Evolutionary conservation across 2,797 vertebrate species (phyloP).

Genomic region (Hipposideros larvatus): DNA sequence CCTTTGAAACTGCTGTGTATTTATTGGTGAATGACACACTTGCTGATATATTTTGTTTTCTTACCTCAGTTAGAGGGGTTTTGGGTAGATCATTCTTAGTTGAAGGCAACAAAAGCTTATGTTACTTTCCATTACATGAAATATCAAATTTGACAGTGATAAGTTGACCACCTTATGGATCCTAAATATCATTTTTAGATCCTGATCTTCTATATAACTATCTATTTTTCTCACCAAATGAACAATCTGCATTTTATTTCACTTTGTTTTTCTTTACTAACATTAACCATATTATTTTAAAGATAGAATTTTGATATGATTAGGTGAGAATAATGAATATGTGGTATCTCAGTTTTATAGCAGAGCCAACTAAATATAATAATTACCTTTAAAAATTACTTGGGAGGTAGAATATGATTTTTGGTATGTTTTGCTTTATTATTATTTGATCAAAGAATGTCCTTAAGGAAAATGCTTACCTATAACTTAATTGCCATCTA

Average conservation of each 20-base stretch:
- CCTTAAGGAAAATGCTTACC: not conserved
- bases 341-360: not conserved
- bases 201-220: not conserved
- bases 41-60: not conserved
- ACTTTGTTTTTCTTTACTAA: not conserved
- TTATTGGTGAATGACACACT: not conserved
- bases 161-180: not conserved
- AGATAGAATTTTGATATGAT: not conserved
- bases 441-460: not conserved
- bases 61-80: not conserved
- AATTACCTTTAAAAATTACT: not conserved
- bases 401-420: not conserved
- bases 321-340: not conserved
- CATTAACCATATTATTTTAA: constrained; percentile 7
- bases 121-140: not conserved
- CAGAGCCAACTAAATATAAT: not conserved
- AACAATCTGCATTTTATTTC: not conserved
- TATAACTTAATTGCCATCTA: not conserved
- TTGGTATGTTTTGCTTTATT: not conserved
- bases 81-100: not conserved
- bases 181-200: not conserved
- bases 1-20: not conserved
- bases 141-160: not conserved
- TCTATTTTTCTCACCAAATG: not conserved
- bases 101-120: not conserved